Evolutionary conservation across 2,113 vertebrate genomes (phyloP), one percentile per base, ranked within the genome.

Genomic region (Litocranius walleri): DNA sequence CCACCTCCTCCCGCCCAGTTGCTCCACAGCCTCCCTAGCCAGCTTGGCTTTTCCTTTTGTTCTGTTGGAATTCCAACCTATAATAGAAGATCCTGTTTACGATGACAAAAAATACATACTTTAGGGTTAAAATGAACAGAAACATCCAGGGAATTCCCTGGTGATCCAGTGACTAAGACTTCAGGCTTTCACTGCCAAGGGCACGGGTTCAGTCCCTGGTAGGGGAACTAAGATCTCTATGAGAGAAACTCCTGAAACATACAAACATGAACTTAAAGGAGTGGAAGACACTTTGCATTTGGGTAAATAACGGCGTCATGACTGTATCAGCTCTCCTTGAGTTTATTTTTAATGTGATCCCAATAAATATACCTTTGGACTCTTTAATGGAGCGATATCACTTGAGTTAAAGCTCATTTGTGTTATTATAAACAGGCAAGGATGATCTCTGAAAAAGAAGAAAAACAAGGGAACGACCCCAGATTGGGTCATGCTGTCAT

Each of bases 281-380:
- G 40, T 10, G 5, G 33, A 45, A 48, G 19, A 52, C 25, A 6
- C 45, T 57, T 13, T 48, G 8, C 33, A 43, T 62, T 21, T 7
- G 56, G n/a, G 3, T 30, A 45, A 27, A 19, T 56, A 40, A 23
- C 0, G 3, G 82, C 2, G 1, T 57, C 10, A 2, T 19, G 33
- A 52, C 92, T 29, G 17, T 21, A n/a, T 40, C 86, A 2, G 2
- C n/a, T 50, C 27, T 59, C 78, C 29, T 57, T 3, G 11, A 74
- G 30, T 21, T 56, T 56, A 29, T 15, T 27, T 56, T 33, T n/a
- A 10, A 23, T 3, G 17, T 19, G 15, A 16, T 36, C 40, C 77
- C 59, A 30, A 2, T 33, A 57, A 74, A 21, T 59, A 50, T 4
- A 36, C 33, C 50, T 5, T n/a, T 1, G 3, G 33, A 13, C 13